A percentile compares a stretch with the other conserved stretches of the same genome.
phyloP scores from a whole-genome alignment of 2,797 vertebrate genomes.

The Hemibagrus guttatus region DNA sequence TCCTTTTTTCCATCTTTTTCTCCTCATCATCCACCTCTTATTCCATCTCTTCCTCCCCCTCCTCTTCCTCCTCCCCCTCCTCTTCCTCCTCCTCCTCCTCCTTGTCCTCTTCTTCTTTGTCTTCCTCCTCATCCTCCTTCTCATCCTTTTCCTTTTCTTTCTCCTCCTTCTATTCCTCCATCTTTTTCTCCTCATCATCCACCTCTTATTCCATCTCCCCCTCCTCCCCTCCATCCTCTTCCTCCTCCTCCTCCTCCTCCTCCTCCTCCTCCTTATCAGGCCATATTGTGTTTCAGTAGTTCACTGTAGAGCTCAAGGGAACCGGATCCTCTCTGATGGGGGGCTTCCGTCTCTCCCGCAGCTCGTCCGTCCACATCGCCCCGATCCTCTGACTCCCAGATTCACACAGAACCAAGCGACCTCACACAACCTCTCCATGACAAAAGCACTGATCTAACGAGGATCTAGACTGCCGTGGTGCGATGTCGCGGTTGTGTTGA shows the following conservation, averaged over 20 bases:
- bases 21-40: too few relatives aligned
- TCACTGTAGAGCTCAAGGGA: neutral
- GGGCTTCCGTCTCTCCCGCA: constrained; percentile 18
- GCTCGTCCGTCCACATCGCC: neutral
- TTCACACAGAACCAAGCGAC: neutral
- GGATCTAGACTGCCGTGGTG: too few relatives aligned
- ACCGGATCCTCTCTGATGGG: constrained; percentile 29
- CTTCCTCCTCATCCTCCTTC: too few relatives aligned
- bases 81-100: too few relatives aligned
- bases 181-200: too few relatives aligned
- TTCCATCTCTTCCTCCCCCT: too few relatives aligned
- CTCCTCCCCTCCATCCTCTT: neutral
- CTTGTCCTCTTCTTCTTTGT: too few relatives aligned
- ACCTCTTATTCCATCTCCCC: too few relatives aligned
- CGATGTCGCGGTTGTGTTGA: neutral
- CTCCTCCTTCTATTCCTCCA: too few relatives aligned
- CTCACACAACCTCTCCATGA: neutral
- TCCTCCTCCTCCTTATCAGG: neutral
- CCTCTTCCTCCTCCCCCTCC: too few relatives aligned
- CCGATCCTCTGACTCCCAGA: neutral
- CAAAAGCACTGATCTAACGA: neutral
- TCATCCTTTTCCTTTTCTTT: too few relatives aligned
- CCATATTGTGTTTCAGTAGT: constrained; percentile 18
- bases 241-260: neutral
- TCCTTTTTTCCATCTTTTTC: too few relatives aligned